phyloP scores from a whole-genome alignment of 1,140 invertebrate genomes.

The Onthophagus taurus region DNA sequence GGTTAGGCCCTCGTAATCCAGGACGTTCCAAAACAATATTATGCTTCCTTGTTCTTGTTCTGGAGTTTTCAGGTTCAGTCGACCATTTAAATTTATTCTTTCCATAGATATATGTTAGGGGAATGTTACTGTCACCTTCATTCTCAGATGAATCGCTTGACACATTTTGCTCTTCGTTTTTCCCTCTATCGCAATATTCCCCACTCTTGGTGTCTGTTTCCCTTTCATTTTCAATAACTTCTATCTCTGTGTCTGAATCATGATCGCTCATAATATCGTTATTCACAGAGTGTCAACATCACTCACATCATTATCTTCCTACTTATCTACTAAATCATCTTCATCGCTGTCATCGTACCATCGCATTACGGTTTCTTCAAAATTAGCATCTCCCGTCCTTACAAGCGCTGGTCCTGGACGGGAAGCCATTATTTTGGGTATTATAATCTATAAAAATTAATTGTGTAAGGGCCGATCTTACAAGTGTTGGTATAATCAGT shows the following conservation, averaged over 20 bases:
- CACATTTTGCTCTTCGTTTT: neutral
- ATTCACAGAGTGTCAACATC: neutral
- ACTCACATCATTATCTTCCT: neutral
- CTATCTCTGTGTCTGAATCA: neutral
- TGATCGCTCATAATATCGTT: neutral
- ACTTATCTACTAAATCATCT: too few species aligned
- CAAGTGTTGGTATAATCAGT: too few species aligned
- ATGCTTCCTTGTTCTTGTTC: conserved; percentile 10
- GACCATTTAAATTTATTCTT: neutral
- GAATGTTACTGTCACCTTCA: neutral
- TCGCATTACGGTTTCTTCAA: too few species aligned
- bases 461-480: too few species aligned
- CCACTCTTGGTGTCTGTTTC: neutral
- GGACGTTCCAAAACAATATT: neutral
- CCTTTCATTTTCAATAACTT: neutral
- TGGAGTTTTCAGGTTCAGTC: neutral
- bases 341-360: too few species aligned
- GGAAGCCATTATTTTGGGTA: too few species aligned
- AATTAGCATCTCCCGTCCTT: too few species aligned
- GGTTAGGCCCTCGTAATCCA: neutral
- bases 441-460: too few species aligned
- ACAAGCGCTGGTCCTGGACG: too few species aligned
- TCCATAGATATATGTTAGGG: neutral
- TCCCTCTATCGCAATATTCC: too few species aligned
- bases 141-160: neutral